Percentiles rank a stretch among this genome's conserved stretches.
Evolutionary conservation across 2,888 invertebrate species (phyloP).

Genomic region (Campaea margaritaria): DNA sequence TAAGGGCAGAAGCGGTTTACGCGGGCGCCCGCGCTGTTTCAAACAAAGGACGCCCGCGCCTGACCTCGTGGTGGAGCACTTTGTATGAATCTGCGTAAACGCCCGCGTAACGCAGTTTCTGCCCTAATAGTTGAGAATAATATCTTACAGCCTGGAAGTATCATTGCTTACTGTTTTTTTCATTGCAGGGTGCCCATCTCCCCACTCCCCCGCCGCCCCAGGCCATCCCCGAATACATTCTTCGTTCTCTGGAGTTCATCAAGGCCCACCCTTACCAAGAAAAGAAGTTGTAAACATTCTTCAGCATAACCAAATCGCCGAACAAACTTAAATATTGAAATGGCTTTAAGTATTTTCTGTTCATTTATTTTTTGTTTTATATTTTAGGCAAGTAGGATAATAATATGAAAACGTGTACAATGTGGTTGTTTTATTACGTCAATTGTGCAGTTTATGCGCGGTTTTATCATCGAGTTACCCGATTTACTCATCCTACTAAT

Average conservation of each 20-base stretch:
- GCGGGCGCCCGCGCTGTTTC: too few relatives aligned
- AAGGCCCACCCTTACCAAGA: conserved; percentile 70
- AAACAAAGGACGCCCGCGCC: too few relatives aligned
- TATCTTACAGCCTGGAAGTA: too few relatives aligned
- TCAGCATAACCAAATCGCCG: conserved; percentile 36
- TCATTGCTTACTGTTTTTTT: conserved; percentile 5
- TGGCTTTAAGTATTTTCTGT: conserved; percentile 51
- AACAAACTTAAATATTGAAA: conserved; percentile 36
- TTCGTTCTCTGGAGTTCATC: conserved; percentile 74
- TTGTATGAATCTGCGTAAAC: too few relatives aligned
- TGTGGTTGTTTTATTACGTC: conserved; percentile 16
- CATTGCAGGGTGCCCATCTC: conserved; percentile 59
- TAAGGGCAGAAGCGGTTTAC: too few relatives aligned
- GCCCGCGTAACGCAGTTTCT: too few relatives aligned
- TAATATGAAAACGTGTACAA: conserved; percentile 46
- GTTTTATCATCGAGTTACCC: not conserved
- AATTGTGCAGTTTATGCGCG: too few relatives aligned
- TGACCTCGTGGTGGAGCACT: too few relatives aligned
- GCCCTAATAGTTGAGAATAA: too few relatives aligned
- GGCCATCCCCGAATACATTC: conserved; percentile 77
- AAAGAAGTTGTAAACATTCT: conserved; percentile 39
- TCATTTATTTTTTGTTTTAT: conserved; percentile 39
- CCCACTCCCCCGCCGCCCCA: conserved; percentile 68
- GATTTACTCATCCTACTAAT: too few relatives aligned
- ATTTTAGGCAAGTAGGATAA: conserved; percentile 41